These are phyloP conservation scores for Meloe dianella DNA, from an alignment of 2,888 invertebrate genomes.

Conservation along the genomic window DNA sequence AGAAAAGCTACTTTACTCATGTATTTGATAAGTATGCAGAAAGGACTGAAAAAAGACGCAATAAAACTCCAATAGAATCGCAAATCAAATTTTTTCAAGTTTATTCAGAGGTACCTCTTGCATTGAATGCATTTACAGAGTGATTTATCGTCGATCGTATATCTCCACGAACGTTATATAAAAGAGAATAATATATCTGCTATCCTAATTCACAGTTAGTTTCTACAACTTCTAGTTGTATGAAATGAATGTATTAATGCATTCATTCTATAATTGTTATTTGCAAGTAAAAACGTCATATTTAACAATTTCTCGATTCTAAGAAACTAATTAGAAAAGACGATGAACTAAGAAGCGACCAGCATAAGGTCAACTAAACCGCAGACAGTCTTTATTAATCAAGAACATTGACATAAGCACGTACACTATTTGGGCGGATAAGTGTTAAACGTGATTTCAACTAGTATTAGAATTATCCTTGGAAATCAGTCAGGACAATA, in stretches of 20 bases:
- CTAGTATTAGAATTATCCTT: not conserved
- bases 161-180: constrained; percentile 45
- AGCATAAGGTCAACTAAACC: constrained; percentile 41
- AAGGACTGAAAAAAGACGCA: not conserved
- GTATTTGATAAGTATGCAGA: not conserved
- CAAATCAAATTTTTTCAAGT: constrained; percentile 47
- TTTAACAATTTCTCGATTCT: not conserved
- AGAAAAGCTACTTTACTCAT: not conserved
- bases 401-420: constrained; percentile 36
- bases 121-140: constrained; percentile 46
- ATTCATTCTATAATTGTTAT: too few relatives aligned
- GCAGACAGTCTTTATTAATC: constrained; percentile 43
- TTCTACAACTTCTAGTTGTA: constrained; percentile 22
- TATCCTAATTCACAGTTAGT: constrained; percentile 40
- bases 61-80: constrained; percentile 46
- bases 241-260: not conserved
- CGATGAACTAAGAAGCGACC: constrained; percentile 32
- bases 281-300: not conserved
- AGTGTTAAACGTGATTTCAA: not conserved
- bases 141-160: constrained; percentile 47
- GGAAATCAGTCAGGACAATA: not conserved
- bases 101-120: constrained; percentile 36
- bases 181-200: constrained; percentile 45
- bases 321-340: constrained; percentile 42
- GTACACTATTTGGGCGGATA: constrained; percentile 19